Conservation (phyloP, 2,113 vertebrate species). For the Cyanistes caeruleus region DNA sequence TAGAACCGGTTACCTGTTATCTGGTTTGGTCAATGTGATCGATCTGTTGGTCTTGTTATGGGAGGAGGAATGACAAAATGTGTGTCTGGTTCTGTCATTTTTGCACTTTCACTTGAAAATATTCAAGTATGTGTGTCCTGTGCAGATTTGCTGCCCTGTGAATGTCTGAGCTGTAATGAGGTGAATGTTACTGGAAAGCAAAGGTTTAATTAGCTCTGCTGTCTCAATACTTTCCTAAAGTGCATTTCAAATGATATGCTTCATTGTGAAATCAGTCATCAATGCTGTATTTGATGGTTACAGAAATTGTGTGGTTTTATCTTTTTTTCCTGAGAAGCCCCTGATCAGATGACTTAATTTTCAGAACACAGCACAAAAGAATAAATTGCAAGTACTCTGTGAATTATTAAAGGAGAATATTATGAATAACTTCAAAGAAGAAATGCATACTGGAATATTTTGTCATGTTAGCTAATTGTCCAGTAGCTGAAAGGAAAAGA, state of each 20-base stretch:
- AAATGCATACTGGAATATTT: neutral
- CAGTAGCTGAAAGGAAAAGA: neutral
- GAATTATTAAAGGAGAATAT: constrained; percentile 19
- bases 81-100: neutral
- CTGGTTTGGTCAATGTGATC: neutral
- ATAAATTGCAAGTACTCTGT: constrained; percentile 4
- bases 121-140: neutral
- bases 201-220: constrained; percentile 35
- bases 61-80: neutral
- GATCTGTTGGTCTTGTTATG: neutral
- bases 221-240: neutral
- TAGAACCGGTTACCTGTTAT: neutral
- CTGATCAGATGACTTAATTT: constrained; percentile 34
- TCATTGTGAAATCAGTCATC: neutral
- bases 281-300: neutral
- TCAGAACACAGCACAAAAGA: neutral
- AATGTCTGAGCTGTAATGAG: neutral
- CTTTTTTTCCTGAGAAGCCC: neutral
- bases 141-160: neutral
- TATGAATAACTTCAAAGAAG: neutral
- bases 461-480: constrained; percentile 12
- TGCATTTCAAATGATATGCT: neutral
- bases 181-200: neutral
- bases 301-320: constrained; percentile 19
- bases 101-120: neutral